Evolutionary conservation across 2,797 vertebrate genomes (phyloP), one percentile per base, ranked within the genome.

Genomic region (Hyperoplus immaculatus): DNA sequence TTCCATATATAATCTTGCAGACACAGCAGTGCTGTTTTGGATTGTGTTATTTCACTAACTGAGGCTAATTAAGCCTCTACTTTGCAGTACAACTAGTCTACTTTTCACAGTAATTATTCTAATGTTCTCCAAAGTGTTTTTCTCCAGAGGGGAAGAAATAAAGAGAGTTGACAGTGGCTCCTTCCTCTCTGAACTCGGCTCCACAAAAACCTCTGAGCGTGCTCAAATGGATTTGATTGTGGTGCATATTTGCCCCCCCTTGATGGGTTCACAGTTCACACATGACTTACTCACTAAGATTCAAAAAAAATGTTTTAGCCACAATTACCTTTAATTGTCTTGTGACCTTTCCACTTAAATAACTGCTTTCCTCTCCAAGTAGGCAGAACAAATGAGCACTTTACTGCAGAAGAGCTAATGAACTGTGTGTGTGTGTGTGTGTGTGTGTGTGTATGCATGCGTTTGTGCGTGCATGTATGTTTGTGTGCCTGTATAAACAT

Each of bases 161-260:
- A 12, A 50, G 8, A n/a, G n/a, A 15, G 43, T 4, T 60, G 54
- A 72, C 39, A 60, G 51, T n/a, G n/a, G 16, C 9, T 83, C 16
- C 16, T 47, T 77, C 59, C 63, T 57, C 61, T 69, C 62, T 42
- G 46, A 78, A 63, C 75, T 69, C 76, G 79, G 66, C 80, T 60
- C 60, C 67, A 65, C 84, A 80, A 63, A 75, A 72, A 51, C 56
- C 42, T 39, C 9, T 29, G 50, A 87, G 74, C 39, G 3, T 15
- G 14, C 63, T 78, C 78, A 82, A 8, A 92, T 91, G 76, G 86
- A 91, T 91, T 87, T 75, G 85, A 85, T 87, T 86, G 29, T 88
- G 70, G 57, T 71, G 46, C 64, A 61, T 84, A 87, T 78, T 60
- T 77, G 67, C 74, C 73, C 53, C 47, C 47, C 18, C 73, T 71